These are phyloP conservation scores for Elgaria multicarinata DNA, from an alignment of 2,113 vertebrate genomes.

Conservation along the genomic window DNA sequence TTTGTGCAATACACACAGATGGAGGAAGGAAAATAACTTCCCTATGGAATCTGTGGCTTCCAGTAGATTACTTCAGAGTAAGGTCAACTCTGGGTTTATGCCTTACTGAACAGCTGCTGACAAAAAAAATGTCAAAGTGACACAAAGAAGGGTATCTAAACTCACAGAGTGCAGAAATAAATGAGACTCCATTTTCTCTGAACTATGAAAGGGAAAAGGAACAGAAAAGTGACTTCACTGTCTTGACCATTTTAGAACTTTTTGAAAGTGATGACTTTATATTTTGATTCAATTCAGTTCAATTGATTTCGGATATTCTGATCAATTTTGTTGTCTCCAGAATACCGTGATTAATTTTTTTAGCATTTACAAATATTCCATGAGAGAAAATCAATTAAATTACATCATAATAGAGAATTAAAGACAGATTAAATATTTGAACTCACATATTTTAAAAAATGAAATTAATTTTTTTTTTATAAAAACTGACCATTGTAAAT, in stretches of 20 bases:
- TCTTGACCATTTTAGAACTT: background rate
- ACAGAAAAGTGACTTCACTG: too few relatives aligned
- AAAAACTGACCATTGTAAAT: conserved; percentile 6
- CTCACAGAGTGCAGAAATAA: background rate
- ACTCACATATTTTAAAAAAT: too few relatives aligned
- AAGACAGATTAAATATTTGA: background rate
- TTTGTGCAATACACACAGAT: background rate
- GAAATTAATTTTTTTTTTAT: background rate
- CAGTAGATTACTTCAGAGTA: background rate
- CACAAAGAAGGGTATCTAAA: background rate
- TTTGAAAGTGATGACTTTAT: background rate
- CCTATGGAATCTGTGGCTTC: background rate
- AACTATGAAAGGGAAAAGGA: background rate
- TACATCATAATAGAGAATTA: conserved; percentile 29
- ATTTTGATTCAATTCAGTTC: conserved; percentile 2
- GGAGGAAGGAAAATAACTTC: background rate
- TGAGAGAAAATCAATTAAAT: conserved; percentile 49
- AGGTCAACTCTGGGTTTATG: background rate
- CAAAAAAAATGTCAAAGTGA: background rate
- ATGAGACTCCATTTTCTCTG: background rate
- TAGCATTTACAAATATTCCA: conserved; percentile 28
- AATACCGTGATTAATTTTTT: background rate
- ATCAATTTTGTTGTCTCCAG: conserved; percentile 1
- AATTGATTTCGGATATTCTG: conserved; percentile 42
- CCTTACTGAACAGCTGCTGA: background rate